These are phyloP conservation scores for Antheraea yamamai DNA, from an alignment of 2,888 invertebrate genomes.

Conservation along the genomic window DNA sequence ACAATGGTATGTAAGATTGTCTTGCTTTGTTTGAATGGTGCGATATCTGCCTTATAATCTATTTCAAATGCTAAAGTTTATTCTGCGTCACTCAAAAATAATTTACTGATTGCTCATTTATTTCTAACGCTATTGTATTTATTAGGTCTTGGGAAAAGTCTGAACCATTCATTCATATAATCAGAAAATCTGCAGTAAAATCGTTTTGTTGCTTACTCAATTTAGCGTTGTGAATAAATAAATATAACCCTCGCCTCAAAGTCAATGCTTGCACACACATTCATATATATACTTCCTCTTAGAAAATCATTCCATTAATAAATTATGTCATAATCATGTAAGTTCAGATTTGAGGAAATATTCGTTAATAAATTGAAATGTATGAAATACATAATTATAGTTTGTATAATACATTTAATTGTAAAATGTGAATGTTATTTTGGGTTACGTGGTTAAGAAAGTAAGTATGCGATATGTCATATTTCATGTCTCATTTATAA, in stretches of 20 bases:
- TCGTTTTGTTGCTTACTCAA: not conserved
- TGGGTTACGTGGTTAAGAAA: not conserved
- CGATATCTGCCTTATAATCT: slow-evolving; percentile 65
- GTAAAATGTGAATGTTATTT: not conserved
- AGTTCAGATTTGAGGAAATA: not conserved
- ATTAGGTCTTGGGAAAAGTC: not conserved
- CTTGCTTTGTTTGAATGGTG: slow-evolving; percentile 65
- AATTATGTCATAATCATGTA: not conserved
- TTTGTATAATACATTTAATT: not conserved
- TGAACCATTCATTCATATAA: not conserved
- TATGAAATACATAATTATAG: not conserved
- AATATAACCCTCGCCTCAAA: not conserved
- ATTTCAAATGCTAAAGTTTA: slow-evolving; percentile 26
- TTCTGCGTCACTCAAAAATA: not conserved
- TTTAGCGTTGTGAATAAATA: not conserved
- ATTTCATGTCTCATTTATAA: slow-evolving; percentile 54
- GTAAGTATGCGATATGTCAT: slow-evolving; percentile 36
- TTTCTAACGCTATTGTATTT: not conserved
- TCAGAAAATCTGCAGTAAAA: not conserved
- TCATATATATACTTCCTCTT: not conserved
- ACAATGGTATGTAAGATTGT: slow-evolving; percentile 73
- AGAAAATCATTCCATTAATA: not conserved
- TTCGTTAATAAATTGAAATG: not conserved
- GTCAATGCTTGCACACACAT: not conserved
- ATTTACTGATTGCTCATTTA: not conserved